A percentile compares a stretch with the other conserved stretches of the same genome.
phyloP scores from a whole-genome alignment of 2,888 invertebrate species.

The Scaeva pyrastri region DNA sequence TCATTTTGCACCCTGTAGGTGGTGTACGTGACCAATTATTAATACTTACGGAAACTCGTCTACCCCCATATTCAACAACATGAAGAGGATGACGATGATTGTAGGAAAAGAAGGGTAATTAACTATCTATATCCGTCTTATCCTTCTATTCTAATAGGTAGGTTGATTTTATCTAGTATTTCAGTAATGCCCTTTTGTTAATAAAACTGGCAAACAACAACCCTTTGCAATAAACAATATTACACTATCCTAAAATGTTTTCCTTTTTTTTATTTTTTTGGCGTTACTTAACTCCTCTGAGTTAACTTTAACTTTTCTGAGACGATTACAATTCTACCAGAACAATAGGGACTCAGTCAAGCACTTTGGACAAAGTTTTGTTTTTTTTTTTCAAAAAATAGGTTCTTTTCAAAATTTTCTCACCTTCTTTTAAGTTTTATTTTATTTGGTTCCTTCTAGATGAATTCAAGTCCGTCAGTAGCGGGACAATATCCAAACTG shows the following conservation, averaged over 20 bases:
- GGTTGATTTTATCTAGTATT: background rate
- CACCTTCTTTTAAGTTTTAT: background rate
- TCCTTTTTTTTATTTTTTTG: too few species aligned
- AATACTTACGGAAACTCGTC: constrained; percentile 51
- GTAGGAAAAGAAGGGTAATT: constrained; percentile 6
- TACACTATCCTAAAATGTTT: too few species aligned
- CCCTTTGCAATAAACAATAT: background rate
- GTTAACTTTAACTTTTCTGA: too few species aligned
- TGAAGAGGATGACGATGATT: constrained; percentile 10
- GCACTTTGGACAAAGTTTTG: too few species aligned
- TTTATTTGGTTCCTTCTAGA: background rate
- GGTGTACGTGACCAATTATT: constrained; percentile 66
- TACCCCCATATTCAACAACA: constrained; percentile 15
- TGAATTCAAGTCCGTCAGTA: background rate
- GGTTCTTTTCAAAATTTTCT: background rate
- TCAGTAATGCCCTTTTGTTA: background rate
- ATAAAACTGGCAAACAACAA: background rate
- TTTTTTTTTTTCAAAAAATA: too few species aligned
- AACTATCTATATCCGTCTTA: background rate
- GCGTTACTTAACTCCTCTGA: too few species aligned
- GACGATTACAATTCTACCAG: too few species aligned
- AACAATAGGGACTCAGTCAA: too few species aligned
- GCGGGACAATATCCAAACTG: background rate
- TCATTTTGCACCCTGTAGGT: constrained; percentile 21
- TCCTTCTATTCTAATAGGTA: background rate